Base-by-base conservation (phyloP, 2,888 invertebrate genomes). In the Andrena minutula region DNA sequence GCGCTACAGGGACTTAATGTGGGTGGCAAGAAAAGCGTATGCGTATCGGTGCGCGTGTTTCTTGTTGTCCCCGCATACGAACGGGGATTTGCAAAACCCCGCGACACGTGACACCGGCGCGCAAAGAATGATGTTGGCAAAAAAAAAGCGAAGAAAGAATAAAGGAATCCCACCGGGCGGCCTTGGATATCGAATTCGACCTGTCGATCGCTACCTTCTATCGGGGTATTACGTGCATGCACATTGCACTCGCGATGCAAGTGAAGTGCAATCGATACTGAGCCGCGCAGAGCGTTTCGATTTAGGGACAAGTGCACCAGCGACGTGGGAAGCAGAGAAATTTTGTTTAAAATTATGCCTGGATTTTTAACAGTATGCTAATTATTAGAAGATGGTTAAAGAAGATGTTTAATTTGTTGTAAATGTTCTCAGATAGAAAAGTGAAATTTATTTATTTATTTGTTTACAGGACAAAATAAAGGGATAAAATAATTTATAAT, bases 181-280 rank as follows among this genome's bases (percentile, higher is more conserved):
- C 84, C 86, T 87, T 78, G 77, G 61, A 65, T 86, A 86, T 84
- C 86, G 83, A 69, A 60, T 80, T 85, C 78, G 80, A 82, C 63
- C 84, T 58, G 69, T 35, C 75, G 72, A 58, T 84, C 70, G 78
- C 47, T 65, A 82, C 75, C 60, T 58, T 56, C 60, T 66, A 56
- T 49, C 73, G 16, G 8, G 26, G 73, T 66, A 74, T 71, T 64
- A 69, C 71, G 49, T 26, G 66, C 30, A 16, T 51, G 20, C 51
- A 51, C 20, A 8, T n/a, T 8, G 60, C 75, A 58, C 28, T 23
- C 35, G 65, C 35, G 53, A 74, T 63, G 41, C 53, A 12, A 26
- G 16, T 12, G 1, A 20, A 66, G 35, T 75, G 82, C 69, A 79
- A 79, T 74, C 69, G 79, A 81, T 81, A 74, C 74, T 69, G 47